phyloP scores from a whole-genome alignment of 2,797 vertebrate species.

The Percopsis omiscomaycus region DNA sequence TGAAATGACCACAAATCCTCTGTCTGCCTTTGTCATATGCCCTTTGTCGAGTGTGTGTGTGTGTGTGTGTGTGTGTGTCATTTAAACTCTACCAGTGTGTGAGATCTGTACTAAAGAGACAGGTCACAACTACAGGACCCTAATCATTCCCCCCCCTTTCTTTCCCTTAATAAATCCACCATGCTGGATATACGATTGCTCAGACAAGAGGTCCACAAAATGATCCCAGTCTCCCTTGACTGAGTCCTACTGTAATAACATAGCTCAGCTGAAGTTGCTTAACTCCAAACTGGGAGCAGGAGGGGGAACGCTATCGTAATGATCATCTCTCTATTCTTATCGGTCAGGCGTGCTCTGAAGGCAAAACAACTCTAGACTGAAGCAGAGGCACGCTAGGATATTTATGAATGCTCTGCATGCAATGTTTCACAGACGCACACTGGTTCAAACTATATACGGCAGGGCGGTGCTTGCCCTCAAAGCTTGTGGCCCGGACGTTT shows the following conservation, averaged over 20 bases:
- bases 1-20: not conserved
- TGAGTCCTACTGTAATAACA: constrained; percentile 7
- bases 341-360: constrained; percentile 50
- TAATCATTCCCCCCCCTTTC: constrained; percentile 11
- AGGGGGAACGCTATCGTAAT: constrained; percentile 41
- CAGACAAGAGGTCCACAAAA: constrained; percentile 6
- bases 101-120: constrained; percentile 5
- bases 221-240: constrained; percentile 32
- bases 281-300: constrained; percentile 40
- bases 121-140: constrained; percentile 3
- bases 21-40: not conserved
- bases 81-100: not conserved
- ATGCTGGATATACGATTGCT: constrained; percentile 1
- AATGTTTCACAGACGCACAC: constrained; percentile 25
- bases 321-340: constrained; percentile 57
- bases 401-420: constrained; percentile 57
- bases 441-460: constrained; percentile 7
- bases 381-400: constrained; percentile 51
- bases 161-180: constrained; percentile 13
- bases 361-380: constrained; percentile 61
- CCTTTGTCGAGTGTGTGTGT: constrained; percentile 7
- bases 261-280: constrained; percentile 23
- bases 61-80: not conserved
- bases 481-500: not conserved
- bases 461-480: not conserved